Conservation (phyloP, 64 coral and sea anemone genomes). For the Montipora sp. region DNA sequence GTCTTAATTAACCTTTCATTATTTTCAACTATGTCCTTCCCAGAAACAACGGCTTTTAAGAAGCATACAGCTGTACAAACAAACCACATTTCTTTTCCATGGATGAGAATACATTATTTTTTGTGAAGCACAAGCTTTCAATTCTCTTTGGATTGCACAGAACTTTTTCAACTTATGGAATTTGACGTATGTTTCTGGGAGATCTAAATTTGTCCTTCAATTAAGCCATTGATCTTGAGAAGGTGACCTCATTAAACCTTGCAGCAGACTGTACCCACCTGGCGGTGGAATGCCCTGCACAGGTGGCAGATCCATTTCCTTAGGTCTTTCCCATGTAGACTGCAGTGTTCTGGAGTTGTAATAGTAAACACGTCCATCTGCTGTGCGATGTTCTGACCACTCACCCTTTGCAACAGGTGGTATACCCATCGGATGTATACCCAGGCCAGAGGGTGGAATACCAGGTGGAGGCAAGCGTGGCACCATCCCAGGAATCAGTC, state of each 20-base stretch:
- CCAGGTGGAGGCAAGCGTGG: slow-evolving; percentile 27
- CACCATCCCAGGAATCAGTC: slow-evolving; percentile 53
- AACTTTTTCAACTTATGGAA: neutral
- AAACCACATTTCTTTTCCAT: too few species aligned
- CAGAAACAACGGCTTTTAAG: too few species aligned
- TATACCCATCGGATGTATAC: slow-evolving; percentile 33
- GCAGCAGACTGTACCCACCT: neutral
- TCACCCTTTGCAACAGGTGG: slow-evolving; percentile 22
- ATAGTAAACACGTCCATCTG: slow-evolving; percentile 79
- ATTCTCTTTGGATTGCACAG: too few species aligned
- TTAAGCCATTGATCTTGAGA: too few species aligned
- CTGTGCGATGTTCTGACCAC: slow-evolving; percentile 76
- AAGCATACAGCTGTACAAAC: too few species aligned
- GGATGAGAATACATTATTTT: too few species aligned
- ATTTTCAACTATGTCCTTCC: too few species aligned
- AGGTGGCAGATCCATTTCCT: slow-evolving; percentile 63
- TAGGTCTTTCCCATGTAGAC: slow-evolving; percentile 79
- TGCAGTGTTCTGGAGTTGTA: slow-evolving; percentile 80
- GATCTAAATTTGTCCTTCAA: too few species aligned
- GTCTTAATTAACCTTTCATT: neutral
- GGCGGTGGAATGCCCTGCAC: slow-evolving; percentile 51
- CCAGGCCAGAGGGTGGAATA: slow-evolving; percentile 36
- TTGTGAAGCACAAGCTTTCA: too few species aligned
- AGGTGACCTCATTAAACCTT: too few species aligned
- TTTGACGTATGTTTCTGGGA: too few species aligned